Percentiles rank a stretch among this genome's conserved stretches.
These are phyloP conservation scores for Entomyzon cyanotis DNA, from an alignment of 2,113 vertebrate genomes.

Conservation along the genomic window DNA sequence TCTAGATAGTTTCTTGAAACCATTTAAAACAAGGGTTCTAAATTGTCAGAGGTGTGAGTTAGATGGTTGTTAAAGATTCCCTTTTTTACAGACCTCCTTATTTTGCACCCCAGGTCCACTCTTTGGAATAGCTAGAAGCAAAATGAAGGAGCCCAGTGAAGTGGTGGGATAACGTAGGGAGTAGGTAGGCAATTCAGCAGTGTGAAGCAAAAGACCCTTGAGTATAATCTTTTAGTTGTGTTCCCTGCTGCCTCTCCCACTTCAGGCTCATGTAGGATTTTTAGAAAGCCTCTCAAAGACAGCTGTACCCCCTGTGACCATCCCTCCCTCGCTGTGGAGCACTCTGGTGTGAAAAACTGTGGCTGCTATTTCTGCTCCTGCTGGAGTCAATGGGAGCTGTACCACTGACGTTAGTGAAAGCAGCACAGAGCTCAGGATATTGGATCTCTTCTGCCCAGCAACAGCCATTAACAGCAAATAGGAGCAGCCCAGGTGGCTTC, in stretches of 20 bases:
- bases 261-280: not conserved
- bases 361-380: not conserved
- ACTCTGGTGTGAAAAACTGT: not conserved
- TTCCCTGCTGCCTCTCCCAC: not conserved
- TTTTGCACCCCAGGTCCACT: not conserved
- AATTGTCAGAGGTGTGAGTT: not conserved
- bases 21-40: not conserved
- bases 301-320: not conserved
- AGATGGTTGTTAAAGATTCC: not conserved
- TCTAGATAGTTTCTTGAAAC: not conserved
- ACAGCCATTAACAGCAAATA: not conserved
- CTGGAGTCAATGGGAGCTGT: conserved; percentile 9
- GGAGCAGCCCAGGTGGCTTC: not conserved
- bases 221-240: not conserved
- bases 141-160: not conserved
- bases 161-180: not conserved
- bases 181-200: not conserved
- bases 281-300: not conserved
- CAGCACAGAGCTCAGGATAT: not conserved
- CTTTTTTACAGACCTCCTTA: not conserved
- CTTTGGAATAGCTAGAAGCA: not conserved
- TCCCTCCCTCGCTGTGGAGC: not conserved
- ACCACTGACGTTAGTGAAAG: not conserved
- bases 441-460: not conserved
- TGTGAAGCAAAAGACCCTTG: not conserved